Evolutionary conservation across 2,797 vertebrate genomes (phyloP).

Genomic region (Chiloscyllium punctatum): DNA sequence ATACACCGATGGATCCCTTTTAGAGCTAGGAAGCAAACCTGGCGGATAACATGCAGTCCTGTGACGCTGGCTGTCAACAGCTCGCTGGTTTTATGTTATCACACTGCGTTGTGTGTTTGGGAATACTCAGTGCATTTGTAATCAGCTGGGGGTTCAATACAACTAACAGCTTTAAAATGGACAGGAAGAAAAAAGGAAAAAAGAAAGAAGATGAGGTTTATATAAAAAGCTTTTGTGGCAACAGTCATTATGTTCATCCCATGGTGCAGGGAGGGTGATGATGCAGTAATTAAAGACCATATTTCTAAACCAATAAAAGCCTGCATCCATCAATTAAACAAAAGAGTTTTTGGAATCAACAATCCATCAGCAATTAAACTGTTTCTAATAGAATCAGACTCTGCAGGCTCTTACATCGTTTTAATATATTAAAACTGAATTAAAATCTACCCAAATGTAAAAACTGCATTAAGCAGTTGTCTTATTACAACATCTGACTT

Average conservation of each 20-base stretch:
- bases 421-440: slow-evolving; percentile 18
- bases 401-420: neutral
- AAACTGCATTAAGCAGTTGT: neutral
- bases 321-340: slow-evolving; percentile 25
- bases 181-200: neutral
- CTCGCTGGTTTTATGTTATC: neutral
- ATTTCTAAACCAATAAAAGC: neutral
- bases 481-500: neutral
- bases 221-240: neutral
- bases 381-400: neutral
- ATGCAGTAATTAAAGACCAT: neutral
- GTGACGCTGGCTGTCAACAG: neutral
- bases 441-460: neutral
- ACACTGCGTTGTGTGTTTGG: neutral
- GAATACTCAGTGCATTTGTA: neutral
- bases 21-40: neutral
- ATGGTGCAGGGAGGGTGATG: neutral
- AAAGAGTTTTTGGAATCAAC: neutral
- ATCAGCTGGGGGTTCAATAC: neutral
- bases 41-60: neutral
- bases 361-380: neutral
- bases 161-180: slow-evolving; percentile 1
- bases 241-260: neutral
- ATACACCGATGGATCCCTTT: neutral
- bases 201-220: neutral